Conservation (phyloP, 2,797 vertebrate genomes). For the Molossus alvarezi region DNA sequence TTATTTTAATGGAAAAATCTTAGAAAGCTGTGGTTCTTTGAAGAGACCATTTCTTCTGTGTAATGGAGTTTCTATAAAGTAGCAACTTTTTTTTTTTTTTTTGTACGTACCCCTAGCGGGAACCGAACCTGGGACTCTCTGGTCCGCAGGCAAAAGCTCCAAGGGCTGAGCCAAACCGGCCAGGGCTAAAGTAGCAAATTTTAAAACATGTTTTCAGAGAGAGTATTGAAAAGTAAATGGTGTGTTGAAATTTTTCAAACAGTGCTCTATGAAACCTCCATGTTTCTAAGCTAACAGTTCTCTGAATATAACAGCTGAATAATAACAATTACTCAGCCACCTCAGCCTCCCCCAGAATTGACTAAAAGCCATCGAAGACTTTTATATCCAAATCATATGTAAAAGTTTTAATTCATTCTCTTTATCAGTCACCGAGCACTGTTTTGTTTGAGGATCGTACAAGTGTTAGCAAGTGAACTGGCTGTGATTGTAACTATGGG, state of each 20-base stretch:
- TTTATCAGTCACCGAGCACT: neutral
- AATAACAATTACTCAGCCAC: neutral
- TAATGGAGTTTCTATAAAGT: constrained; percentile 26
- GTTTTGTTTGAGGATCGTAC: neutral
- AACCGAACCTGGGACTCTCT: too few relatives aligned
- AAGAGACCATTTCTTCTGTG: constrained; percentile 22
- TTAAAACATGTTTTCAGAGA: constrained; percentile 37
- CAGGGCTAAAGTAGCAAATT: neutral
- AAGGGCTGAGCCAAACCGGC: too few relatives aligned
- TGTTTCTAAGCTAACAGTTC: neutral
- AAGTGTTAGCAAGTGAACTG: neutral
- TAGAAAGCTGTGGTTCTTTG: constrained; percentile 15
- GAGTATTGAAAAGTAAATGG: constrained; percentile 9
- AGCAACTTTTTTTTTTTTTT: neutral
- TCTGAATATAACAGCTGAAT: constrained; percentile 19
- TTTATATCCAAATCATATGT: neutral
- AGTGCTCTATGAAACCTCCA: neutral
- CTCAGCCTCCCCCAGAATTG: neutral
- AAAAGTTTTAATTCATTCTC: neutral
- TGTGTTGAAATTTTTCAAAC: neutral
- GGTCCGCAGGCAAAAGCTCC: too few relatives aligned
- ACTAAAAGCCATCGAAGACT: neutral
- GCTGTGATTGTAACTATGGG: neutral
- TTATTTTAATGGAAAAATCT: constrained; percentile 64
- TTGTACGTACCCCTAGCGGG: too few relatives aligned